Conservation (phyloP, 2,113 vertebrate species). For the Polypterus senegalus region DNA sequence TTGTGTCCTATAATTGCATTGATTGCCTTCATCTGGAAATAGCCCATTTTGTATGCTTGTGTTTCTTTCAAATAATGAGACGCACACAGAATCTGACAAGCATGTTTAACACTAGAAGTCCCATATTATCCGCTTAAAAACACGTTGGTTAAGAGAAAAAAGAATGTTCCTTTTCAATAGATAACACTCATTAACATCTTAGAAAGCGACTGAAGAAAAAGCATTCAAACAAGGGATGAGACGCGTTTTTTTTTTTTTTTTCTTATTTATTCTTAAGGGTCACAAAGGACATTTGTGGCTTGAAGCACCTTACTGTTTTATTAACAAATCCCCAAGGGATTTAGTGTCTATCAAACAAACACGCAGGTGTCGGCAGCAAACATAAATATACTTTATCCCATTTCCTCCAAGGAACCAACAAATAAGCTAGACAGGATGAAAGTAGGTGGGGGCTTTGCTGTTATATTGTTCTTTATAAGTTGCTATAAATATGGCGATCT, state of each 20-base stretch:
- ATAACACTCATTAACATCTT: constrained; percentile 1
- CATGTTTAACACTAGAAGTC: neutral
- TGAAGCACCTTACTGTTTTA: constrained; percentile 29
- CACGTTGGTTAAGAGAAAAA: too few species aligned
- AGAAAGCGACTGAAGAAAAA: neutral
- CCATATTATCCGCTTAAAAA: too few species aligned
- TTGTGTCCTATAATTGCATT: constrained; percentile 1
- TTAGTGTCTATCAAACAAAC: constrained; percentile 13
- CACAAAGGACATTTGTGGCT: constrained; percentile 19
- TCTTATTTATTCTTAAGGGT: constrained; percentile 9
- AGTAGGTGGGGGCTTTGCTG: constrained; percentile 14
- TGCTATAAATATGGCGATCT: constrained; percentile 24
- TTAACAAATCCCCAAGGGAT: constrained; percentile 19
- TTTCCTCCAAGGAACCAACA: constrained; percentile 4
- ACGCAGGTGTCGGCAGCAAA: constrained; percentile 25
- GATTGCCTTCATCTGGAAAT: constrained; percentile 1
- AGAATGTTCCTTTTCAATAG: neutral
- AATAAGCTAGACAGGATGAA: constrained; percentile 13
- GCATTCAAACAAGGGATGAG: neutral
- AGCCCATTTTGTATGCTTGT: neutral
- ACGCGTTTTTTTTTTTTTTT: constrained; percentile 20
- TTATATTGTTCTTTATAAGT: constrained; percentile 14
- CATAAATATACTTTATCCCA: constrained; percentile 19
- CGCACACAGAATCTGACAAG: neutral
- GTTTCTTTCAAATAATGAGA: neutral